Base-by-base conservation (phyloP, 2,113 vertebrate genomes). In the Equus przewalskii region DNA sequence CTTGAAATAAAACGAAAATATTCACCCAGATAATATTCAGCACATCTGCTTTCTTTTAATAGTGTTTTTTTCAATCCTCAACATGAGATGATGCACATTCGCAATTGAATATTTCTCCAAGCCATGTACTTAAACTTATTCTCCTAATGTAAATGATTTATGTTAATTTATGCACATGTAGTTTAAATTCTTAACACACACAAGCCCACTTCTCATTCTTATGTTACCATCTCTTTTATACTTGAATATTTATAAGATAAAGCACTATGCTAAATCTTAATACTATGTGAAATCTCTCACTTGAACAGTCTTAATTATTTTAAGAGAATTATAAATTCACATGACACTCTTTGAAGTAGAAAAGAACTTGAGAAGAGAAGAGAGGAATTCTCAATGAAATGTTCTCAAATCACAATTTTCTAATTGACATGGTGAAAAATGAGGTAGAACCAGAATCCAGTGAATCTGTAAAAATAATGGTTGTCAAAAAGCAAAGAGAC, bases 151-250 rank as follows among this genome's bases (percentile, higher is more conserved):
- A 80, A 88, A 94, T 76, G 76, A 92, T 85, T 91, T 70, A 56
- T 65, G 15, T 30, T 85, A 96, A 92, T 69, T 96, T 49, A 75
- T 79, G 8, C 30, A 62, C 8, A 72, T 1, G 1, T 51, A 76
- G 22, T 91, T 98, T 76, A 96, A 97, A 96, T 95, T 94, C 78
- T 86, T 67, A 84, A n/a, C 79, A 51, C 91, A 89, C 1, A 33
- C 6, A 67, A 13, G 41, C 28, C 81, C 30, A 69, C 62, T 89
- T 76, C 72, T 13, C 7, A 81, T 46, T 67, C 49, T 78, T 89
- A 36, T 30, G 19, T 65, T 91, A 30, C 26, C 9, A 72, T 81
- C 30, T 44, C 28, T 95, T 78, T 58, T 85, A 73, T 21, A 88
- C 93, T 60, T 83, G 33, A 96, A 88, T 87, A 93, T 84, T 88